phyloP scores from a whole-genome alignment of 2,797 vertebrate species.

The Poecilia gillii region DNA sequence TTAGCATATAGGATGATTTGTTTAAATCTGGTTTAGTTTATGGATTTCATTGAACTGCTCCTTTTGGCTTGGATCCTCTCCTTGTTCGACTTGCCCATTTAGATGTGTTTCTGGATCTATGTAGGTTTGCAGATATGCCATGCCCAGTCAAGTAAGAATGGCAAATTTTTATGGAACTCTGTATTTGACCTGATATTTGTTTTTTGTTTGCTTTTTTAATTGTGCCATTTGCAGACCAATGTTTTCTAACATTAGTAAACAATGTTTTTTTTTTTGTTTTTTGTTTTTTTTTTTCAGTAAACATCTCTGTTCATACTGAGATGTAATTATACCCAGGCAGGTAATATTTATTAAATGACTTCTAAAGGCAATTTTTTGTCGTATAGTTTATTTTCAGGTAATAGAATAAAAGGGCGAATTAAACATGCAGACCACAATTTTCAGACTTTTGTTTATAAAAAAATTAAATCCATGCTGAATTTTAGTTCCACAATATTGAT shows the following conservation, averaged over 20 bases:
- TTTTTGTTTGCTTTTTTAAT: background rate
- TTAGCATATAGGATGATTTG: background rate
- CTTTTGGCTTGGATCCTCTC: background rate
- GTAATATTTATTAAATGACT: background rate
- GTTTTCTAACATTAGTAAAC: background rate
- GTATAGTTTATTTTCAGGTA: background rate
- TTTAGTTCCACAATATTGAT: too few relatives aligned
- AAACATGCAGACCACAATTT: background rate
- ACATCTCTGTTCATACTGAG: background rate
- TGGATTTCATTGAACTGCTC: background rate
- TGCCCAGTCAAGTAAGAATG: background rate
- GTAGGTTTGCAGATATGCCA: background rate
- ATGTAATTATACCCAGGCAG: background rate
- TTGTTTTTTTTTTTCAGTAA: background rate
- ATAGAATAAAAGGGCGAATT: background rate
- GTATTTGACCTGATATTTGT: background rate
- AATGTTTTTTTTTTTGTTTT: too few relatives aligned
- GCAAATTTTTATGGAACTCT: background rate
- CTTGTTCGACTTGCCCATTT: background rate
- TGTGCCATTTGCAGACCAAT: background rate
- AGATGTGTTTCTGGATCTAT: background rate
- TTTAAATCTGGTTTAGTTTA: background rate
- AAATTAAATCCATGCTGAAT: background rate
- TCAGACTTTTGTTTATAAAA: background rate
- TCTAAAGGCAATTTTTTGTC: background rate